A percentile compares a stretch with the other conserved stretches of the same genome.
Conservation (phyloP, 1,140 invertebrate species). For the Melanaphis sacchari region DNA sequence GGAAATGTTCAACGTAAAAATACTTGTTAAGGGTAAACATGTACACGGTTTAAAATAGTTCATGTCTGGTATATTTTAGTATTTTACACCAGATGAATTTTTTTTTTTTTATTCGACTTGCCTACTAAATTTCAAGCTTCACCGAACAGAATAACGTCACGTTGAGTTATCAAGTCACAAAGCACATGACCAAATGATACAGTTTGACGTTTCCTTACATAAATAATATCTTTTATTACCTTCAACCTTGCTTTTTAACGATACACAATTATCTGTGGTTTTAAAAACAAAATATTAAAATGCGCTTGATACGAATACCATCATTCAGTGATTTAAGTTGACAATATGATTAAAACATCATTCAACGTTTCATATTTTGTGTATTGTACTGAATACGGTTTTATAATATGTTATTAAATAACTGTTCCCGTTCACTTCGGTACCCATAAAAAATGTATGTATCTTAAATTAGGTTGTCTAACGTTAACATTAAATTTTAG, state of each 20-base stretch:
- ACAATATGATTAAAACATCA: too few species aligned
- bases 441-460: too few species aligned
- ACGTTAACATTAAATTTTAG: too few species aligned
- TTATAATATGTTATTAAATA: too few species aligned
- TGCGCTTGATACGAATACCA: background rate
- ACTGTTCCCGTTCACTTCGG: too few species aligned
- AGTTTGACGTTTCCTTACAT: background rate
- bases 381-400: too few species aligned
- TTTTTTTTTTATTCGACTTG: background rate
- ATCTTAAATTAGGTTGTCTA: too few species aligned
- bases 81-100: background rate
- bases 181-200: background rate
- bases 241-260: background rate
- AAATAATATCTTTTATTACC: background rate
- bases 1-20: background rate
- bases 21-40: background rate
- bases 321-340: too few species aligned
- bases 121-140: constrained; percentile 19
- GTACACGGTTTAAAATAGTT: background rate
- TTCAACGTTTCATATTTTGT: too few species aligned
- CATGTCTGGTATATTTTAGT: background rate
- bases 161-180: background rate
- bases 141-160: constrained; percentile 9
- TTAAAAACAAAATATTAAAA: background rate
- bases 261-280: background rate